Base-by-base conservation (phyloP, 53 echinoderm and acorn worm genomes). In the Paelopatides confundens region DNA sequence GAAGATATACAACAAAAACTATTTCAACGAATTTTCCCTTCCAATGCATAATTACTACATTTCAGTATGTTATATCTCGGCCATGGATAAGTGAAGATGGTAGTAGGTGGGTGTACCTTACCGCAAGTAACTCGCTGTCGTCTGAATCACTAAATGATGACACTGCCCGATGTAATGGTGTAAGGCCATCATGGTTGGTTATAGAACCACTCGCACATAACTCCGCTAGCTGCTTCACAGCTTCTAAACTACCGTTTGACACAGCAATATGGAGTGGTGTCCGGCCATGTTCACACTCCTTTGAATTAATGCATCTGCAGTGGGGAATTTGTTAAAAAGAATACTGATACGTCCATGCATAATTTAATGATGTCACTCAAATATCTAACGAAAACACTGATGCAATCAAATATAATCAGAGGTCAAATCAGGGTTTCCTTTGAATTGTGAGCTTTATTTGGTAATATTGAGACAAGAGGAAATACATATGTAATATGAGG, bases 181-280 rank as follows among this genome's bases (percentile, higher is more conserved):
- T 92, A 48, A 87, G 87, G 0, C 94, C 94, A 11, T 92, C 87
- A 2, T 58, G 38, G 39, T 94, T 90, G 8, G 68, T 30, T 17
- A 87, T 68, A 40, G 86, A 86, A 38, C 77, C 77, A 17, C 48
- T 79, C 3, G 90, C 94, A 17, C 92, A 90, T 33, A 63, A 51
- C 1, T 86, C 31, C 23, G 89, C 51, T 1, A 94, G 86, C 1
- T 66, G 77, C 31, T 52, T 66, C 18, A 92, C 69, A 37, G 86
- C 76, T 3, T 74, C 47, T 5, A 71, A 10, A 40, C 90, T 65
- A n/a, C 88, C 78, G 36, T 81, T 85, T 66, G 91, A 71, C 5
- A 94, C 91, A 18, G 94, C 94, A 10, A 94, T 64, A 65, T 94
- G 94, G n/a, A 90, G 52, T 6, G 94, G 94, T 0, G 94, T 94